phyloP scores from a whole-genome alignment of 2,113 vertebrate species.

The Chlamydotis undulata region DNA sequence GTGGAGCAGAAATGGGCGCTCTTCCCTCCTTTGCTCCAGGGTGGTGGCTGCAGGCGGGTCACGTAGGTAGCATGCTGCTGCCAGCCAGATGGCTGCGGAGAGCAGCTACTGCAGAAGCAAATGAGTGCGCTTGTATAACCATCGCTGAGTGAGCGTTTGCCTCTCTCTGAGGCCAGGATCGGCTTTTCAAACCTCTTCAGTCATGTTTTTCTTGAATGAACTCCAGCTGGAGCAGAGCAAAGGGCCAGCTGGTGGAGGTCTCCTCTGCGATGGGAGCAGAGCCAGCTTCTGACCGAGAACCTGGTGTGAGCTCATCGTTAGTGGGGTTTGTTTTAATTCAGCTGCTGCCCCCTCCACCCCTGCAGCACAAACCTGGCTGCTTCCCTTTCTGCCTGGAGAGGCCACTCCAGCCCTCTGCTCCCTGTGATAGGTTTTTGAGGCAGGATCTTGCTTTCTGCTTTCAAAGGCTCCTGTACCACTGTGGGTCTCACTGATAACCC shows the following conservation, averaged over 20 bases:
- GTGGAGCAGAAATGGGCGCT: neutral
- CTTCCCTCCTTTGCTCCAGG: neutral
- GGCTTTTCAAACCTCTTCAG: neutral
- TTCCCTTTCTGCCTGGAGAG: neutral
- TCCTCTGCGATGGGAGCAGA: neutral
- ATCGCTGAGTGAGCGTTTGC: rapidly evolving
- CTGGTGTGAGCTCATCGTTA: neutral
- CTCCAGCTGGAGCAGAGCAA: neutral
- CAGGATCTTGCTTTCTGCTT: neutral
- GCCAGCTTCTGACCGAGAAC: rapidly evolving
- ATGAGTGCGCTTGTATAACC: neutral
- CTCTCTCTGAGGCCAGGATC: neutral
- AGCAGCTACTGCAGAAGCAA: neutral
- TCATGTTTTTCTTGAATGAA: neutral
- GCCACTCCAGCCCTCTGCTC: rapidly evolving
- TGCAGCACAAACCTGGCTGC: neutral
- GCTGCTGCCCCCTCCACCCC: neutral
- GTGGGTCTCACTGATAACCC: too few relatives aligned
- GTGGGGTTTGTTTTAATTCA: neutral
- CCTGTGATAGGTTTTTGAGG: rapidly evolving
- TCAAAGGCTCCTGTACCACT: neutral
- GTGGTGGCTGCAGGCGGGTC: neutral
- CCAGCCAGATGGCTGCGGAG: neutral
- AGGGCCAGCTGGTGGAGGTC: neutral
- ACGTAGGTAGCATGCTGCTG: rapidly evolving